phyloP scores from a whole-genome alignment of 2,113 vertebrate genomes.

The Neotoma lepida region DNA sequence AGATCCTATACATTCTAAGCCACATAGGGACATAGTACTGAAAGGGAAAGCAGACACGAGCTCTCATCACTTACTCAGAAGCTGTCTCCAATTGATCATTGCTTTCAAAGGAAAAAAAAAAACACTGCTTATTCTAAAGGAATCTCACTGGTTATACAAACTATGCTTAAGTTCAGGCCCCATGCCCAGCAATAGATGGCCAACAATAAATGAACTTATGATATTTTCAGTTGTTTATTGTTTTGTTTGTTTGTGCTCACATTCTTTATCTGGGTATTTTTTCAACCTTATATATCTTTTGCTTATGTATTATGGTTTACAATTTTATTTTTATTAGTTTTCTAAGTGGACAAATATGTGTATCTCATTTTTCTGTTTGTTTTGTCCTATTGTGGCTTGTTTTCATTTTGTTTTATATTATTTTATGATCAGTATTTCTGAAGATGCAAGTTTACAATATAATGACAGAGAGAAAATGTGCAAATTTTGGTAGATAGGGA shows the following conservation, averaged over 20 bases:
- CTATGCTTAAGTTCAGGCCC: not conserved
- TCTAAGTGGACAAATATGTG: not conserved
- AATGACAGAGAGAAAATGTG: not conserved
- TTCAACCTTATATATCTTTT: not conserved
- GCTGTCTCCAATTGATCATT: not conserved
- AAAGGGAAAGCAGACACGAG: too few species aligned
- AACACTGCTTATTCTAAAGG: not conserved
- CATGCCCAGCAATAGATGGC: not conserved
- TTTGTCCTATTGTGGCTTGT: not conserved
- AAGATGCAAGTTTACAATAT: not conserved
- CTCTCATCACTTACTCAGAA: not conserved
- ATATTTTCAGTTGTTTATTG: not conserved
- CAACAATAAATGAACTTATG: not conserved
- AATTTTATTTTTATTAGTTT: not conserved
- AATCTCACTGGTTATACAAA: not conserved
- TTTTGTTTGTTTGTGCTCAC: not conserved
- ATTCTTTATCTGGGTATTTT: not conserved
- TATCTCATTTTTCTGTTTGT: not conserved
- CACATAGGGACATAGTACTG: not conserved
- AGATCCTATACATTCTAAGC: not conserved
- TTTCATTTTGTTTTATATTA: not conserved
- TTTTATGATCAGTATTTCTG: not conserved
- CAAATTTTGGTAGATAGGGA: not conserved
- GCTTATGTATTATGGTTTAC: not conserved
- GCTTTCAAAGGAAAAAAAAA: not conserved